Evolutionary conservation across 1,140 invertebrate genomes (phyloP), one percentile per base, ranked within the genome.

Genomic region (Hypothenemus hampei): DNA sequence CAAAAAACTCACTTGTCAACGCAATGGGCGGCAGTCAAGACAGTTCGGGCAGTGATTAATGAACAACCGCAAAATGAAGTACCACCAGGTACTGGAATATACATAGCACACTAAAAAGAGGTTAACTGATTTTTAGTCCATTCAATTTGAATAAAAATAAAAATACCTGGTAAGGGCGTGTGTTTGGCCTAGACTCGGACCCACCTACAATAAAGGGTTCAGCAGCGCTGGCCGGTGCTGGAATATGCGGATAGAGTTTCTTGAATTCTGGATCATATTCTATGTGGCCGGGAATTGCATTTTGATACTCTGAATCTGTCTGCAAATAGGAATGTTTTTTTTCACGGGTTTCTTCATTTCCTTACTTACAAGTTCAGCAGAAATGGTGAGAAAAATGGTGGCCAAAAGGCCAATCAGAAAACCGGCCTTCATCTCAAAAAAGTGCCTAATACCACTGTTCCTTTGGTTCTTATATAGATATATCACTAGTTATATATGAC

Each of bases 11-110:
- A 53, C 51, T 11, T 3, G 7, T 45, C 59, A 22, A 72, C 54
- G 59, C 81, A 82, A 61, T 82, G 81, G 13, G 77, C 80, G 4
- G 81, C 79, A 5, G 77, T 79, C 0, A 81, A 46, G 29, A 79
- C 67, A 58, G 66, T 78, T 1, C 66, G 47, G 4, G 65, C 58
- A 8, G 65, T 66, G 45, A 81, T 72, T 6, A 83, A 64, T 0
- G 76, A 72, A 13, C 75, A 80, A 10, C 79, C 79, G 54, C 81
- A 83, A 50, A 74, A 70, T 18, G 47, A 39, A 50, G 6, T n/a
- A n/a, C 36, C 47, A 13, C 10, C 11, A 8, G 20, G 10, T 23
- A 37, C 33, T 11, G 44, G 44, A n/a, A 20, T 19, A 20, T 31
- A 46, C 23, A 46, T 15, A n/a, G 11, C 44, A 7, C n/a, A 22